Conservation (phyloP, 2,113 vertebrate genomes). For the Sus scrofa region T2T-Sscrofa CM000819.6:6994501-6995000, state of each 20-base stretch:
- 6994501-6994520: background rate
- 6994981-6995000: too few species aligned
- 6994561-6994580: background rate
- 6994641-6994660: background rate
- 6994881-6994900: too few species aligned
- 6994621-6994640: background rate
- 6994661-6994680: background rate
- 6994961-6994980: too few species aligned
- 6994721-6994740: background rate
- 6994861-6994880: too few species aligned
- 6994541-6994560: background rate
- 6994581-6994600: background rate
- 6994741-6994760: background rate
- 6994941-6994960: too few species aligned
- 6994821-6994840: background rate
- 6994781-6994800: background rate
- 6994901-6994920: too few species aligned
- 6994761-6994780: background rate
- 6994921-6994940: too few species aligned
- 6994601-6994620: background rate
- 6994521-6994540: background rate
- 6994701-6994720: background rate
- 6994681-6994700: background rate
- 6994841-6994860: too few species aligned
- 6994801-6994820: background rate